phyloP scores from a whole-genome alignment of 1,140 invertebrate genomes.

The Aphaenogaster rudis region DNA sequence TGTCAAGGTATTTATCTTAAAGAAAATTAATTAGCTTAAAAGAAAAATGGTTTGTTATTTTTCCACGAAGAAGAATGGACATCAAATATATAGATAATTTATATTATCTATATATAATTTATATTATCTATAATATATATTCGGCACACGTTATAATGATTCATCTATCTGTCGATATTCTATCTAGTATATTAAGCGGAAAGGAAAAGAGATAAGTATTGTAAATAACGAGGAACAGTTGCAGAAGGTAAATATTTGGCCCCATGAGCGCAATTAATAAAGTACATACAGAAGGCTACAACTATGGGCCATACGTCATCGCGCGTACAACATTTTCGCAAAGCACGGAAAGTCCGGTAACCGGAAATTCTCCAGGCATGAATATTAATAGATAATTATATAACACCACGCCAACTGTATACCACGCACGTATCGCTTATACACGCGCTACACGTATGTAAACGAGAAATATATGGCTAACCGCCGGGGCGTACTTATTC shows the following conservation, averaged over 20 bases:
- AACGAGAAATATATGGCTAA: neutral
- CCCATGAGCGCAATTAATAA: constrained; percentile 36
- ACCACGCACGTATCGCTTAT: neutral
- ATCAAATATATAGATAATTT: neutral
- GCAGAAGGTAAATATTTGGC: constrained; percentile 3
- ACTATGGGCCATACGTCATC: neutral
- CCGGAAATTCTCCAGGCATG: constrained; percentile 22
- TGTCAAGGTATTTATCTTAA: neutral
- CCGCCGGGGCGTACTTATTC: neutral
- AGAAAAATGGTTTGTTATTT: neutral
- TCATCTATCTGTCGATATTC: neutral
- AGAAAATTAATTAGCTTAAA: neutral
- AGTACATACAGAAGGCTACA: neutral
- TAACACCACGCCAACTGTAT: neutral
- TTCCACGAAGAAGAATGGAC: neutral
- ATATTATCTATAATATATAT: neutral
- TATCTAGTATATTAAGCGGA: neutral
- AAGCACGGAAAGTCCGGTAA: constrained; percentile 18
- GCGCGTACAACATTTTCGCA: constrained; percentile 22
- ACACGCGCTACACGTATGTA: neutral
- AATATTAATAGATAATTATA: constrained; percentile 55
- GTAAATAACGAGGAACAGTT: neutral
- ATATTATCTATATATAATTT: neutral
- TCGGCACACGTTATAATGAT: neutral
- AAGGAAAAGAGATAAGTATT: neutral